phyloP scores from a whole-genome alignment of 2,888 invertebrate species.

The Cephus runcator region DNA sequence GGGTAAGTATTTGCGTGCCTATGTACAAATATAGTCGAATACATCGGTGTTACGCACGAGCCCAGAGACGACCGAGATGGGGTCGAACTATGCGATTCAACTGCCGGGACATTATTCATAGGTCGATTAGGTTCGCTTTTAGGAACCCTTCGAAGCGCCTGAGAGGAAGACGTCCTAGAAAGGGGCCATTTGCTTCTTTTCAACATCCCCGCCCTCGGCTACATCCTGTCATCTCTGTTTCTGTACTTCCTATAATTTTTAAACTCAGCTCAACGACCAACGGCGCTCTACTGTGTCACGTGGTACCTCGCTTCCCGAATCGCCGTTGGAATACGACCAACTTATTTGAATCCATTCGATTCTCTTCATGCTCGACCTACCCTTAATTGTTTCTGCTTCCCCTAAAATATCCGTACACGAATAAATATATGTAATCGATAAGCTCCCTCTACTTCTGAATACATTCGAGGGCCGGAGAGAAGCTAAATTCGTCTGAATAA shows the following conservation, averaged over 20 bases:
- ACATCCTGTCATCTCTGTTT: not conserved
- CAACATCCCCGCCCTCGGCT: not conserved
- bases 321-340: not conserved
- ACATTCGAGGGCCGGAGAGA: not conserved
- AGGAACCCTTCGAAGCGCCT: not conserved
- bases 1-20: not conserved
- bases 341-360: not conserved
- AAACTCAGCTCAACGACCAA: not conserved
- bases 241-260: not conserved
- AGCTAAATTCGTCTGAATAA: not conserved
- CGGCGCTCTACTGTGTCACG: not conserved
- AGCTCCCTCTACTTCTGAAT: not conserved
- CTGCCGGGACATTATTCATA: constrained; percentile 34
- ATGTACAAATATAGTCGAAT: not conserved
- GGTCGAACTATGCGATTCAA: not conserved
- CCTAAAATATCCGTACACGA: not conserved
- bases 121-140: constrained; percentile 27
- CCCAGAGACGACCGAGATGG: not conserved
- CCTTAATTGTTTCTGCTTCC: not conserved
- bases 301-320: not conserved
- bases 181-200: not conserved
- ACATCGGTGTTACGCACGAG: not conserved
- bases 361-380: not conserved
- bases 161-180: not conserved
- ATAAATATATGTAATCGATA: not conserved